These are phyloP conservation scores for Psammodynastes pulverulentus DNA, from an alignment of 2,113 vertebrate genomes.

Conservation along the genomic window DNA sequence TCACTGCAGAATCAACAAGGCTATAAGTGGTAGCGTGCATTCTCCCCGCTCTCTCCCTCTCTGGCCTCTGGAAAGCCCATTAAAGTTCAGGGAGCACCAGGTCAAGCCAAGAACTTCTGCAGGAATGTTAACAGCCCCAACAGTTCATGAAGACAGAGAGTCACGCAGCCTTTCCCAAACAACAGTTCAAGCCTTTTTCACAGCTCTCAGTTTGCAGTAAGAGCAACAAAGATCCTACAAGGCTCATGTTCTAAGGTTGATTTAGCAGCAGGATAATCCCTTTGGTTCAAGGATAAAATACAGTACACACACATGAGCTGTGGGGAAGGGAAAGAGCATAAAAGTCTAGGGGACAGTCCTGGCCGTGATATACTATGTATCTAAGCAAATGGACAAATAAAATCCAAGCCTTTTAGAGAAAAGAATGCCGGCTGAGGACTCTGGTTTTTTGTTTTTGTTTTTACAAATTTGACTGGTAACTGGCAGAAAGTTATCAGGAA, in stretches of 20 bases:
- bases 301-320: rapidly evolving
- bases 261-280: slow-evolving; percentile 37
- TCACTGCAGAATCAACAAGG: slow-evolving; percentile 25
- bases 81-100: slow-evolving; percentile 12
- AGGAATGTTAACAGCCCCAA: slow-evolving; percentile 33
- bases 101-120: slow-evolving; percentile 26
- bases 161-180: not conserved
- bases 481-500: not conserved
- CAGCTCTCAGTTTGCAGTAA: slow-evolving; percentile 33
- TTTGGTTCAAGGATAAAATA: slow-evolving; percentile 28
- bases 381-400: slow-evolving; percentile 24
- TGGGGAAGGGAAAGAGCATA: not conserved
- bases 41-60: not conserved
- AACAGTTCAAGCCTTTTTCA: slow-evolving; percentile 42
- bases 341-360: slow-evolving; percentile 18
- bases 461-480: not conserved
- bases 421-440: not conserved
- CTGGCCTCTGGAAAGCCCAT: slow-evolving; percentile 38
- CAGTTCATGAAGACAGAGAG: slow-evolving; percentile 34
- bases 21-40: slow-evolving; percentile 45
- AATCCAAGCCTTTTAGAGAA: not conserved
- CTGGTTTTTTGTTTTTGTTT: not conserved
- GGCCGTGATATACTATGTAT: not conserved
- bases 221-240: slow-evolving; percentile 52
- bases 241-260: slow-evolving; percentile 38